These are phyloP conservation scores for Nanorana parkeri DNA, from an alignment of 2,113 vertebrate genomes.

Conservation along the genomic window DNA sequence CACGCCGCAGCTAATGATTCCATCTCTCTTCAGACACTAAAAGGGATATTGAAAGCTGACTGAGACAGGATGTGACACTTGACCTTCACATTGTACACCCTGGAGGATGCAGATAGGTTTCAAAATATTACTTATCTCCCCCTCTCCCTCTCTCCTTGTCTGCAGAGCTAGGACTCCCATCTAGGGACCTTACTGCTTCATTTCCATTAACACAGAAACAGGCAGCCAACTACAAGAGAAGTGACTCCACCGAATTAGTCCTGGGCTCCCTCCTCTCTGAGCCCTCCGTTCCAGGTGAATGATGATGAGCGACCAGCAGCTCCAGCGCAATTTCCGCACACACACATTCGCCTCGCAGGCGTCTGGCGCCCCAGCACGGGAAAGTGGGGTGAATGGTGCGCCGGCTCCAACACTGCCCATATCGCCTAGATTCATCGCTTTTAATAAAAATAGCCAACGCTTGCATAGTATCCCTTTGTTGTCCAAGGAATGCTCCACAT, in stretches of 20 bases:
- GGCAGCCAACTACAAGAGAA: conserved; percentile 9
- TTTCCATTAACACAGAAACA: conserved; percentile 29
- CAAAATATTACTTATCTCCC: conserved; percentile 64
- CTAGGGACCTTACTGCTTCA: conserved; percentile 15
- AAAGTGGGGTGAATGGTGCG: background rate
- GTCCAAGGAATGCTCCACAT: background rate
- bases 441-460: background rate
- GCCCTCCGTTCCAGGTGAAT: conserved; percentile 8
- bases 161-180: conserved; percentile 10
- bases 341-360: background rate
- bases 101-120: conserved; percentile 58
- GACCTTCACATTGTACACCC: conserved; percentile 65
- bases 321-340: background rate
- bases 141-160: conserved; percentile 43
- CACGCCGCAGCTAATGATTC: conserved; percentile 62
- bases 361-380: background rate
- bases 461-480: too few species aligned
- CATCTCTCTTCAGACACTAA: conserved; percentile 64
- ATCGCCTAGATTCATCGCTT: background rate
- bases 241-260: background rate
- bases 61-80: conserved; percentile 71
- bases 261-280: background rate
- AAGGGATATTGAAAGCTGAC: conserved; percentile 64
- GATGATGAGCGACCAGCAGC: background rate
- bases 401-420: background rate